Conservation (phyloP, 2,797 vertebrate species). For the Scyliorhinus canicula region DNA sequence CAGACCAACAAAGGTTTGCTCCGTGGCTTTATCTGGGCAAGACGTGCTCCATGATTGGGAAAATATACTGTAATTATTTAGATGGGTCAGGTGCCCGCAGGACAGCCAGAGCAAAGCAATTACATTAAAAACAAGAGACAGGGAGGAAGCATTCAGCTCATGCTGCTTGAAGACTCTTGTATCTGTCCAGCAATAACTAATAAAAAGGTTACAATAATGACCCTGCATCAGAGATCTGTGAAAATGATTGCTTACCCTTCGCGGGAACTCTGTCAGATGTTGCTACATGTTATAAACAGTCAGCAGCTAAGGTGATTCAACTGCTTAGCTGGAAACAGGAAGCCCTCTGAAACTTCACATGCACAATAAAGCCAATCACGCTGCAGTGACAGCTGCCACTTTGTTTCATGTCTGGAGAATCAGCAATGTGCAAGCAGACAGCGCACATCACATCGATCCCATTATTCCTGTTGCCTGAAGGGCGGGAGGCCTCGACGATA, state of each 20-base stretch:
- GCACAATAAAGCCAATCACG: background rate
- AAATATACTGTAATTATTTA: background rate
- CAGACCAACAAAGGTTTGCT: background rate
- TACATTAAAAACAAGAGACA: background rate
- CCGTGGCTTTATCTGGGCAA: background rate
- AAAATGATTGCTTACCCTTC: constrained; percentile 9
- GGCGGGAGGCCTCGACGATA: background rate
- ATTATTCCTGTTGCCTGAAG: background rate
- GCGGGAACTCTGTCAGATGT: background rate
- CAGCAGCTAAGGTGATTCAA: background rate
- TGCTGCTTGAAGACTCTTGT: background rate
- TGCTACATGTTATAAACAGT: background rate
- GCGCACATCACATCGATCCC: background rate
- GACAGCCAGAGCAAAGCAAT: background rate
- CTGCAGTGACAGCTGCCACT: background rate
- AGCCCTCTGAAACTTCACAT: background rate
- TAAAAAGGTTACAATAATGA: background rate
- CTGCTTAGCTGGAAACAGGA: background rate
- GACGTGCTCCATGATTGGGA: background rate
- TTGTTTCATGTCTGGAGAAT: background rate
- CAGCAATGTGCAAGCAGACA: background rate
- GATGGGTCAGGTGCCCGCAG: background rate
- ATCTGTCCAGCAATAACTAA: background rate
- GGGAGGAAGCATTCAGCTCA: background rate
- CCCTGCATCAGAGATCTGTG: background rate